phyloP scores from a whole-genome alignment of 2,888 invertebrate genomes.

The Xanthia icteritia region DNA sequence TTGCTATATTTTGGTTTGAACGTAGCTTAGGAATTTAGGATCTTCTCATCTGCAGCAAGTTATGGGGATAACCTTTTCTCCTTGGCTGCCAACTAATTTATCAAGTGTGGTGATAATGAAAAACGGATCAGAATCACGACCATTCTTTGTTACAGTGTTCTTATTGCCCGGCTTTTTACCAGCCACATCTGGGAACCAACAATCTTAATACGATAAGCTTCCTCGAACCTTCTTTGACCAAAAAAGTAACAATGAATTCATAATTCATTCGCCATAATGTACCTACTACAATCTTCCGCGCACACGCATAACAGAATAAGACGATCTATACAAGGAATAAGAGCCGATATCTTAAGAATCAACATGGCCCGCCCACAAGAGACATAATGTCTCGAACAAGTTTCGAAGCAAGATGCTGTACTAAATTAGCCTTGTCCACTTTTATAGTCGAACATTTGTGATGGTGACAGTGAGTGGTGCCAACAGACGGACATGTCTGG shows the following conservation, averaged over 20 bases:
- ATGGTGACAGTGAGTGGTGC: conserved; percentile 80
- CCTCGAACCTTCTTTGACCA: not conserved
- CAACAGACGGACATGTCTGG: conserved; percentile 71
- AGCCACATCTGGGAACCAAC: not conserved
- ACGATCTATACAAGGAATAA: conserved; percentile 63
- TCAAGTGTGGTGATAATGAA: not conserved
- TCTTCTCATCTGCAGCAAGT: not conserved
- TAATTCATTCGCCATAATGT: not conserved
- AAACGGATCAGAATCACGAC: too few species aligned
- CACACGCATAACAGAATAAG: conserved; percentile 68
- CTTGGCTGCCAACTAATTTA: not conserved
- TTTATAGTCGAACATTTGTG: conserved; percentile 83
- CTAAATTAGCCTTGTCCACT: conserved; percentile 83
- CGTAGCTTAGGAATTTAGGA: not conserved
- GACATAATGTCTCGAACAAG: conserved; percentile 79
- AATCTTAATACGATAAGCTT: not conserved
- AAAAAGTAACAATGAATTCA: conserved; percentile 11
- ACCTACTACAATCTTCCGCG: not conserved
- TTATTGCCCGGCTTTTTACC: not conserved
- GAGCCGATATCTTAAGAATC: conserved; percentile 82
- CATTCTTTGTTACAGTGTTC: not conserved
- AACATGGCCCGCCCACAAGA: conserved; percentile 82
- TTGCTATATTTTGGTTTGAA: not conserved
- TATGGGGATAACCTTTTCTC: not conserved
- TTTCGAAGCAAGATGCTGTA: conserved; percentile 78